These are phyloP conservation scores for Coracias cyanogaster DNA, from an alignment of 2,797 vertebrate genomes.

Conservation along the genomic window DNA sequence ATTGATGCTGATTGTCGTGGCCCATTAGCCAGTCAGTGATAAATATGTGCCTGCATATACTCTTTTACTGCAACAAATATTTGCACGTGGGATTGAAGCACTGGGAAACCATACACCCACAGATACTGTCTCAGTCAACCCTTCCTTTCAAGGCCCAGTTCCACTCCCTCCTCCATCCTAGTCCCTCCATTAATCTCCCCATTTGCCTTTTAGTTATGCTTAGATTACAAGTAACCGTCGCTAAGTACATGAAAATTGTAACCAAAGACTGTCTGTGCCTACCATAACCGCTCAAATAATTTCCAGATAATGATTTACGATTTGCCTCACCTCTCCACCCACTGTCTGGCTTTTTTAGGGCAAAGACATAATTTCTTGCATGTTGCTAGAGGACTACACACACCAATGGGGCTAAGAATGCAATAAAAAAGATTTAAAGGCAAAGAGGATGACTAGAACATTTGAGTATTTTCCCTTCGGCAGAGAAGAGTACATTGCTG, in stretches of 20 bases:
- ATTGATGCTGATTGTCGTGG: background rate
- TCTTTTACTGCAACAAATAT: constrained; percentile 2
- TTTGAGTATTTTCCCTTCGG: background rate
- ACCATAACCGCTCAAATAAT: constrained; percentile 7
- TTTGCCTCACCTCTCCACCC: constrained; percentile 39
- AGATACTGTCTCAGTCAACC: background rate
- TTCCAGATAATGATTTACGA: constrained; percentile 33
- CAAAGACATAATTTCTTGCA: constrained; percentile 10
- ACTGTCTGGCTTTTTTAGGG: constrained; percentile 32
- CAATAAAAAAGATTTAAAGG: constrained; percentile 32
- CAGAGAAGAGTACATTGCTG: background rate
- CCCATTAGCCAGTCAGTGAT: background rate
- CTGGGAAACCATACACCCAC: background rate
- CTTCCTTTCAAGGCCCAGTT: background rate
- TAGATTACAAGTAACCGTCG: background rate
- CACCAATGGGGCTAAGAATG: background rate
- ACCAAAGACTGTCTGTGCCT: background rate
- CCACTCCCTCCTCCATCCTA: background rate
- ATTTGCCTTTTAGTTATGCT: constrained; percentile 16
- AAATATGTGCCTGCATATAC: background rate
- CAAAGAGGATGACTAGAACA: background rate
- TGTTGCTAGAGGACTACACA: background rate
- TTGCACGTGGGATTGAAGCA: background rate
- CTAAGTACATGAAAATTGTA: constrained; percentile 21
- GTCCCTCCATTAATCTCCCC: background rate